Base-by-base conservation (phyloP, 2,888 invertebrate species). In the Heteromurus nitidus region DNA sequence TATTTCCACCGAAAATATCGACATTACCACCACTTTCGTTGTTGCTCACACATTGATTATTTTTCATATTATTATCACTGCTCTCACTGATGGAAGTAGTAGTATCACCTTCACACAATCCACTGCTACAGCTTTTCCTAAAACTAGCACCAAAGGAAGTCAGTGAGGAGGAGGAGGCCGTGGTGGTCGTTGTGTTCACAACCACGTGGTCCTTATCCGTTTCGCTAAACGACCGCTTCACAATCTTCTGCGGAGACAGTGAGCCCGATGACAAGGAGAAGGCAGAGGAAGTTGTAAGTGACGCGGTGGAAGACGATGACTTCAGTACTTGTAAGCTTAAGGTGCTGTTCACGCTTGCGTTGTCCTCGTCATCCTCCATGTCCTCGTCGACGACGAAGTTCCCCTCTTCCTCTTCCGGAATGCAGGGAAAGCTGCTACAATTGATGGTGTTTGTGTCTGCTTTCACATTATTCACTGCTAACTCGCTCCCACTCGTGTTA, bases 141-240 rank as follows among this genome's bases (percentile, higher is more conserved):
- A 76, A 67, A 77, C 55, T 82, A 72, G 72, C 76, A 76, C 72
- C 82, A 77, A 80, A 74, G n/a, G 75, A 26, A 22, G 67, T 42
- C 22, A 69, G 20, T 13, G 68, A 50, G 22, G 53, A 16, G 9
- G 60, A 11, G 1, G 36, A 18, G 2, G 47, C 3, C 36, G 24
- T 26, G 2, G 47, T 55, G 18, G 67, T 28, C 9, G 44, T 3
- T 22, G 62, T 65, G 22, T 30, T 31, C 3, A 26, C 5, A 1
- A 80, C 76, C 20, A 84, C 82, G 11, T 83, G 70, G 47, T 87
- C 87, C 60, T 86, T 87, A 72, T 87, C 87, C 2, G 86, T 83
- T 65, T 87, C 87, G 80, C 87, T 86, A 60, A 86, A 85, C 11
- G 87, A 86, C 22, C 87, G 72, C 55, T 87, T 87, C 3, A 82